A percentile compares a stretch with the other conserved stretches of the same genome.
Evolutionary conservation across 2,797 vertebrate genomes (phyloP).

Genomic region (Gadopsis marmoratus): DNA sequence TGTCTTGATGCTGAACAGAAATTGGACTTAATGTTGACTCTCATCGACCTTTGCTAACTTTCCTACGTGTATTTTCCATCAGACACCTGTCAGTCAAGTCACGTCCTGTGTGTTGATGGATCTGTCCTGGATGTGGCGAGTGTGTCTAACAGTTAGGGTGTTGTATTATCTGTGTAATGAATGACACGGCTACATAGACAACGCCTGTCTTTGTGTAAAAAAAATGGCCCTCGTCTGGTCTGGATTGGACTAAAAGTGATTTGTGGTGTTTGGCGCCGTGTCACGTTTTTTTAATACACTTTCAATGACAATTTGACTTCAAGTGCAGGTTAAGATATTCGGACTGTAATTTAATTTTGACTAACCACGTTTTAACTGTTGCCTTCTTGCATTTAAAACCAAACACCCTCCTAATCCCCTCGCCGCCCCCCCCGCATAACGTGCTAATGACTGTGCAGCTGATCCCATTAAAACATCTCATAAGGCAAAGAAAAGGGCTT

Average conservation of each 20-base stretch:
- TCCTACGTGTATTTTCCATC: no score
- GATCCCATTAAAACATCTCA: conserved; percentile 45
- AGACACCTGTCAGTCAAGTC: no score
- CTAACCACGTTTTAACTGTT: no score
- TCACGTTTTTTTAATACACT: background rate
- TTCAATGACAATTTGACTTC: background rate
- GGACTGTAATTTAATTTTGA: no score
- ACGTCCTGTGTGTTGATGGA: no score
- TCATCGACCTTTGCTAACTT: background rate
- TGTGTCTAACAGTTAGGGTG: no score
- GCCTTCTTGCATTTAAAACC: background rate
- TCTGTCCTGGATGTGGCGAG: no score
- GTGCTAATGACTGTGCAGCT: conserved; percentile 34
- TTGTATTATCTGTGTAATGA: background rate
- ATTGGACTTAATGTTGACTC: background rate
- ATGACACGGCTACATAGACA: background rate
- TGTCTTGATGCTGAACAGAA: background rate
- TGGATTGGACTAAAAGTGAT: conserved; percentile 39
- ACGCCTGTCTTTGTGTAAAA: no score
- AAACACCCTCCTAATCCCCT: background rate
- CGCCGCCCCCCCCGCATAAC: background rate
- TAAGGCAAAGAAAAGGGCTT: conserved; percentile 1
- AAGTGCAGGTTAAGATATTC: no score
- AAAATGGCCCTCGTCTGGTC: conserved; percentile 34
- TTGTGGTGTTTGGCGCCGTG: conserved; percentile 26